Evolutionary conservation across 2,113 vertebrate genomes (phyloP).

Genomic region (Pangasianodon gigas): DNA sequence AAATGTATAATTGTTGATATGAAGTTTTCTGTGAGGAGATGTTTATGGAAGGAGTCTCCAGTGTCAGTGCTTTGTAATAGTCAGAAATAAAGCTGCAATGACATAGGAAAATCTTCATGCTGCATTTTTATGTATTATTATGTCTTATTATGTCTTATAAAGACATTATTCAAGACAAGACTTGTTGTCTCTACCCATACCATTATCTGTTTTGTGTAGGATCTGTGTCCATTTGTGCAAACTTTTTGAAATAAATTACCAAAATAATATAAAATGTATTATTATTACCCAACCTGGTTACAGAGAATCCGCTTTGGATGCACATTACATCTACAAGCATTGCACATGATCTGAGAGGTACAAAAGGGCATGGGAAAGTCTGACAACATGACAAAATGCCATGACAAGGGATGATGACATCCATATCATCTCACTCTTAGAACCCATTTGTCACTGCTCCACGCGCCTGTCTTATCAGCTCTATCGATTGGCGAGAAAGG

Average conservation of each 20-base stretch:
- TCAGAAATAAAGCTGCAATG: not conserved
- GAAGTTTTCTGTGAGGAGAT: not conserved
- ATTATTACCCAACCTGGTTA: not conserved
- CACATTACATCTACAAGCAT: not conserved
- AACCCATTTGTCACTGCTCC: constrained; percentile 54
- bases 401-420: constrained; percentile 42
- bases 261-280: not conserved
- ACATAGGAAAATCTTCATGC: no score
- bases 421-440: constrained; percentile 51
- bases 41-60: not conserved
- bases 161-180: no score
- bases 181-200: not conserved
- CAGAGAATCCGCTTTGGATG: not conserved
- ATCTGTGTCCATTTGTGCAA: not conserved
- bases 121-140: no score
- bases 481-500: constrained; percentile 65
- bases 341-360: constrained; percentile 16
- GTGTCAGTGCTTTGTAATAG: not conserved
- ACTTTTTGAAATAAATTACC: not conserved
- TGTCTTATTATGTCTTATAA: no score
- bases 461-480: constrained; percentile 62
- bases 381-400: constrained; percentile 43
- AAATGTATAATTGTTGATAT: not conserved
- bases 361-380: not conserved
- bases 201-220: not conserved